Evolutionary conservation across 2,113 vertebrate species (phyloP).

Genomic region (Callionymus lyra): DNA sequence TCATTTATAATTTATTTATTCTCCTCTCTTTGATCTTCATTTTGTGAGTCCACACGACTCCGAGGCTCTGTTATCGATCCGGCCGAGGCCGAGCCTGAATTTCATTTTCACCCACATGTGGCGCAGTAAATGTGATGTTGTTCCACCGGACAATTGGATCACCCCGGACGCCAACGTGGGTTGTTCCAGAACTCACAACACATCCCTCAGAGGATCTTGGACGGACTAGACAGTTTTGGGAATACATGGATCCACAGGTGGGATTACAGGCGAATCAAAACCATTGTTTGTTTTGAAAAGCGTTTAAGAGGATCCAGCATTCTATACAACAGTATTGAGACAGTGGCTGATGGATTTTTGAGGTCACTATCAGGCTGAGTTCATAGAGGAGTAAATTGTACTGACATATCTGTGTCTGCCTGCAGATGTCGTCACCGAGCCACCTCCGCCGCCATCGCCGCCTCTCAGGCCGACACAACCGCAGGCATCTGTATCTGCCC

Average conservation of each 20-base stretch:
- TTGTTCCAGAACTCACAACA: too few species aligned
- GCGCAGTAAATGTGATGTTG: slow-evolving; percentile 32
- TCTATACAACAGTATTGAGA: too few species aligned
- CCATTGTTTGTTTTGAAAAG: too few species aligned
- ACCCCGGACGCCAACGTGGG: slow-evolving; percentile 13
- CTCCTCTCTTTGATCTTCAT: slow-evolving; percentile 44
- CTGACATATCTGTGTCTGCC: not conserved
- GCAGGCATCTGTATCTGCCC: slow-evolving; percentile 48
- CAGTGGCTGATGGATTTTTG: too few species aligned
- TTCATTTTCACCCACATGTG: slow-evolving; percentile 39
- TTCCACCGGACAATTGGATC: slow-evolving; percentile 38
- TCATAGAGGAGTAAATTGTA: too few species aligned
- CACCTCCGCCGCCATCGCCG: slow-evolving; percentile 28
- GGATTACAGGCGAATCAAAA: too few species aligned
- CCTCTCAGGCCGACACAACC: slow-evolving; percentile 62
- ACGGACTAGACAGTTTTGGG: too few species aligned
- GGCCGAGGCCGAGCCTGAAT: slow-evolving; percentile 50
- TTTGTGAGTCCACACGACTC: slow-evolving; percentile 38
- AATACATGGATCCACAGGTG: too few species aligned
- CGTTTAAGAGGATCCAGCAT: too few species aligned
- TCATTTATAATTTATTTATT: slow-evolving; percentile 67
- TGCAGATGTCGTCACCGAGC: slow-evolving; percentile 4
- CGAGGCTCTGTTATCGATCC: slow-evolving; percentile 54
- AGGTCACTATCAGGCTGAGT: too few species aligned
- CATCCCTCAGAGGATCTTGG: too few species aligned